A percentile compares a stretch with the other conserved stretches of the same genome.
Evolutionary conservation across 2,888 invertebrate genomes (phyloP).

Genomic region (Pseudoips prasinana): DNA sequence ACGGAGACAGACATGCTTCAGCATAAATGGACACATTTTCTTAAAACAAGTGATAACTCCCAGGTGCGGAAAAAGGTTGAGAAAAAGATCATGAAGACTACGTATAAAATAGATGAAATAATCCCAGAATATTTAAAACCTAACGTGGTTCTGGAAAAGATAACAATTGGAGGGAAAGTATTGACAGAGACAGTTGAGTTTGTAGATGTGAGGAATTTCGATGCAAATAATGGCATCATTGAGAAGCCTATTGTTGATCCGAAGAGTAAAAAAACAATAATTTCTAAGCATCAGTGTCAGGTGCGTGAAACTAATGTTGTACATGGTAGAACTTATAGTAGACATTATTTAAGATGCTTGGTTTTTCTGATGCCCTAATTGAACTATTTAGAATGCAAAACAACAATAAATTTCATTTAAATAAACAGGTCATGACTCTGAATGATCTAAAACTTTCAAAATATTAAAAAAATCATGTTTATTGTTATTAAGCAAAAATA

Average conservation of each 20-base stretch:
- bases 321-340: background rate
- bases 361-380: background rate
- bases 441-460: too few relatives aligned
- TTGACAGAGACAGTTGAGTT: slow-evolving; percentile 7
- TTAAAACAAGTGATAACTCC: slow-evolving; percentile 50
- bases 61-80: slow-evolving; percentile 25
- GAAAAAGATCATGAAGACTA: slow-evolving; percentile 27
- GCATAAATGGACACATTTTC: slow-evolving; percentile 68
- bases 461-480: too few relatives aligned
- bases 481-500: too few relatives aligned
- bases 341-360: too few relatives aligned
- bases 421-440: too few relatives aligned
- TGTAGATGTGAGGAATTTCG: slow-evolving; percentile 25
- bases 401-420: too few relatives aligned
- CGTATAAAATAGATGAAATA: slow-evolving; percentile 43
- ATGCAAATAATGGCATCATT: slow-evolving; percentile 19
- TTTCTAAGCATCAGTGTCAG: slow-evolving; percentile 58
- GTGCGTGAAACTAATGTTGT: slow-evolving; percentile 38
- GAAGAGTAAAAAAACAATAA: slow-evolving; percentile 53
- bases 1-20: slow-evolving; percentile 61
- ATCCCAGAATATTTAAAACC: slow-evolving; percentile 54
- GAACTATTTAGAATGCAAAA: too few relatives aligned
- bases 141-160: slow-evolving; percentile 43
- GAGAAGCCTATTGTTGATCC: slow-evolving; percentile 49
- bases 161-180: slow-evolving; percentile 30